Evolutionary conservation across 30 jellyfish, hydroid and myxozoan genomes (phyloP).

Genomic region (Hydractinia echinata): DNA sequence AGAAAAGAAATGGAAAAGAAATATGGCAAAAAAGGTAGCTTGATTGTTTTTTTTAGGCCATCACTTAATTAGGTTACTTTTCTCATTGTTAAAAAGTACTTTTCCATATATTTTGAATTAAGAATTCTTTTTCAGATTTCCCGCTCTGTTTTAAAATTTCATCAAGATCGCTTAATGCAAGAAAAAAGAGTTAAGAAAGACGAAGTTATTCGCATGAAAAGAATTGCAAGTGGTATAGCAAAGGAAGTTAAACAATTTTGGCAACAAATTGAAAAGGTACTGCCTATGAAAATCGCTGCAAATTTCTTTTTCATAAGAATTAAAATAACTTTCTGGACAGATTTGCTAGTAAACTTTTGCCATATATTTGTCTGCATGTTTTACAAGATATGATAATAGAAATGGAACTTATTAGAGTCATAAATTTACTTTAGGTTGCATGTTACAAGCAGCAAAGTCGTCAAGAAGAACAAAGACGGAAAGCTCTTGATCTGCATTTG

Average conservation of each 20-base stretch:
- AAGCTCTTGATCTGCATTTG: constrained; percentile 85
- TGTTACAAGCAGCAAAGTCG: constrained; percentile 86
- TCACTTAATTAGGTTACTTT: neutral
- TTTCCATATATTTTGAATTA: neutral
- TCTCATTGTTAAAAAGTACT: neutral
- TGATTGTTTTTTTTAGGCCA: neutral
- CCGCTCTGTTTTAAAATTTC: constrained; percentile 72
- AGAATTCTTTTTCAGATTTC: constrained; percentile 47
- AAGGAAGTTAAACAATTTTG: constrained; percentile 77
- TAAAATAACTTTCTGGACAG: too few relatives aligned
- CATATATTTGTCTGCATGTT: too few relatives aligned
- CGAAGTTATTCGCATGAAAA: constrained; percentile 59
- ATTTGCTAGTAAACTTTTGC: too few relatives aligned
- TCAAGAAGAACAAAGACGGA: constrained; percentile 79
- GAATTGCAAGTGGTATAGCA: constrained; percentile 82
- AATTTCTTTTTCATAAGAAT: too few relatives aligned
- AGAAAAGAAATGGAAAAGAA: constrained; percentile 88
- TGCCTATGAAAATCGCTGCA: too few relatives aligned
- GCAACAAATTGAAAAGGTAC: constrained; percentile 91
- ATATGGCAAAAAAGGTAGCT: constrained; percentile 88
- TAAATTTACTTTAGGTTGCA: constrained; percentile 56
- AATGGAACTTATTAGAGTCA: too few relatives aligned
- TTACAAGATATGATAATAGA: too few relatives aligned
- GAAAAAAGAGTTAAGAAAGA: constrained; percentile 72
- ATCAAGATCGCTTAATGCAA: constrained; percentile 61